Evolutionary conservation across 2,113 vertebrate genomes (phyloP).

Genomic region (Rhipidura dahli): DNA sequence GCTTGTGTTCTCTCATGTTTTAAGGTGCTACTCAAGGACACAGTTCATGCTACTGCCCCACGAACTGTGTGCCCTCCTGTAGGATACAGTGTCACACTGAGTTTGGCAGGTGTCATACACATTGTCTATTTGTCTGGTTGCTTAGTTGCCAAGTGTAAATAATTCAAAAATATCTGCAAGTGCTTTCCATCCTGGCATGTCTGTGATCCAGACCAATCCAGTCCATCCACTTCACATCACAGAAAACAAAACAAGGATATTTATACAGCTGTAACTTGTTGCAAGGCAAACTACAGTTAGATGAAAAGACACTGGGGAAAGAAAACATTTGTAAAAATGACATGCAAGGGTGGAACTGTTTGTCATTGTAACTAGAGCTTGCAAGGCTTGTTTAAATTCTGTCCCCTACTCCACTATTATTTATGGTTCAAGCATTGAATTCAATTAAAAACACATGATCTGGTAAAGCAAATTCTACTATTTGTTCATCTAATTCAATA

Average conservation of each 20-base stretch:
- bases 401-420: conserved; percentile 28
- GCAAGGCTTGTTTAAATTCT: conserved; percentile 58
- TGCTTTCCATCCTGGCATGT: conserved; percentile 39
- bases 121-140: conserved; percentile 18
- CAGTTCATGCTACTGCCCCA: background rate
- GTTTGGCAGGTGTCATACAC: conserved; percentile 33
- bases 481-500: conserved; percentile 23
- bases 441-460: conserved; percentile 45
- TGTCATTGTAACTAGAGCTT: conserved; percentile 56
- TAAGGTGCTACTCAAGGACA: background rate
- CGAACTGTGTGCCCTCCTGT: background rate
- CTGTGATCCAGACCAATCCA: conserved; percentile 38
- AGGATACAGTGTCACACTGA: background rate
- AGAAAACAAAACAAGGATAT: conserved; percentile 68
- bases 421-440: conserved; percentile 34
- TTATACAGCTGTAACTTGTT: conserved; percentile 74
- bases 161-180: conserved; percentile 15
- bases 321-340: conserved; percentile 64
- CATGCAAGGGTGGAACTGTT: conserved; percentile 54
- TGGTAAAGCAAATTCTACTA: background rate
- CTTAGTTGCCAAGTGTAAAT: conserved; percentile 45
- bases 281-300: conserved; percentile 61
- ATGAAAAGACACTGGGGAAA: conserved; percentile 63
- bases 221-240: conserved; percentile 64
- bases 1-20: background rate